Percentiles rank a stretch among this genome's conserved stretches.
Conservation (phyloP, 1,140 invertebrate species). For the Thaumatotibia leucotreta region DNA sequence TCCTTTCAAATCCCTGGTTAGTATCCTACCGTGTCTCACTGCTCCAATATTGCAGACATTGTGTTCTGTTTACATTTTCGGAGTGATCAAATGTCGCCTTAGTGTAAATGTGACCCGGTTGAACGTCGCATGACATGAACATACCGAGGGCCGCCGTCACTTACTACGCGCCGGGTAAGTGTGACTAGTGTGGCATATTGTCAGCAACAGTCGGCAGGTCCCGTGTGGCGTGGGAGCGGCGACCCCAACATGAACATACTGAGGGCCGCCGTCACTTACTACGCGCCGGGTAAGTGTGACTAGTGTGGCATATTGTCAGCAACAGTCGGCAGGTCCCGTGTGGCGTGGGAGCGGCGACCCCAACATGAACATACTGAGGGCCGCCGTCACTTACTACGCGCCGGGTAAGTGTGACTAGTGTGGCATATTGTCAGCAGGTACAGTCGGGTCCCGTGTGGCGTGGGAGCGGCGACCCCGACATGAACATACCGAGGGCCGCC, state of each 20-base stretch:
- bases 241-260: slow-evolving; percentile 80
- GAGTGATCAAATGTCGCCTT: too few relatives aligned
- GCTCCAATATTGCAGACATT: too few relatives aligned
- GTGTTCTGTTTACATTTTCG: too few relatives aligned
- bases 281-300: too few relatives aligned
- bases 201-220: slow-evolving; percentile 14
- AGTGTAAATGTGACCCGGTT: too few relatives aligned
- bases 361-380: slow-evolving; percentile 80
- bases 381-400: slow-evolving; percentile 87
- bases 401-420: slow-evolving; percentile 75
- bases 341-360: slow-evolving; percentile 79
- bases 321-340: slow-evolving; percentile 24
- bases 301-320: too few relatives aligned
- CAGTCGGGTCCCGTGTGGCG: slow-evolving; percentile 44
- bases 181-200: too few relatives aligned
- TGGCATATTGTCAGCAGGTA: neutral
- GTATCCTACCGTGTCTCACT: too few relatives aligned
- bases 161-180: too few relatives aligned
- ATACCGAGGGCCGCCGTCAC: too few relatives aligned
- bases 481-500: slow-evolving; percentile 76
- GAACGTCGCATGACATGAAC: too few relatives aligned
- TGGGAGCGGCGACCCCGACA: slow-evolving; percentile 79
- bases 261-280: slow-evolving; percentile 86
- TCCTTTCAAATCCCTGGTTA: too few relatives aligned
- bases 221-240: slow-evolving; percentile 77